Conservation (phyloP, 2,797 vertebrate species). For the Zonotrichia albicollis region DNA sequence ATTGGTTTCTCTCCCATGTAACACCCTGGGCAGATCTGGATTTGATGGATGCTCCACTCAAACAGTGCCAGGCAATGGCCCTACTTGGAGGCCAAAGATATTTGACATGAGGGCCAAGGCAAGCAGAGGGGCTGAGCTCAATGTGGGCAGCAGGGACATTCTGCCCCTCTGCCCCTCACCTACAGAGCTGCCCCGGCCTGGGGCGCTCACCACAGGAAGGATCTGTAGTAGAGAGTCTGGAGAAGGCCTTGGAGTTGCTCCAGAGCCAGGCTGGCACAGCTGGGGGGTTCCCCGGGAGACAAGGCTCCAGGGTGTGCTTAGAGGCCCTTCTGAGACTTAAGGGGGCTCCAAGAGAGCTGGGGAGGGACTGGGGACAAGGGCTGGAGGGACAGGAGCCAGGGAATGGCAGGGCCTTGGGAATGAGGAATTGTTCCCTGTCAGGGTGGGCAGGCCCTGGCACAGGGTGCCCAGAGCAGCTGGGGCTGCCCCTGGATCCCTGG, state of each 20-base stretch:
- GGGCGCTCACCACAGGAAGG: accelerated
- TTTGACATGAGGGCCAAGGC: neutral
- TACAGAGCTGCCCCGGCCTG: neutral
- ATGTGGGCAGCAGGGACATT: neutral
- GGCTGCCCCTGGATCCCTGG: too few species aligned
- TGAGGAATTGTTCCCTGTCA: too few species aligned
- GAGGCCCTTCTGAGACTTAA: neutral
- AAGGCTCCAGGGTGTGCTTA: too few species aligned
- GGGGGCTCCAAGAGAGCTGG: neutral
- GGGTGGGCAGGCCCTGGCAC: too few species aligned
- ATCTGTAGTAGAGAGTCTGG: neutral
- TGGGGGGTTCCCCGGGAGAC: neutral
- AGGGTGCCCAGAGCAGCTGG: too few species aligned
- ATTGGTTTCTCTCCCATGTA: accelerated
- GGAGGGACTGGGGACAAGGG: too few species aligned
- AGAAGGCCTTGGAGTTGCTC: accelerated
- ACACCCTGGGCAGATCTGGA: neutral
- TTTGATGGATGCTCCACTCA: neutral
- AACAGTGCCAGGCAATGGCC: neutral
- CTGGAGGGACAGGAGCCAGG: too few species aligned
- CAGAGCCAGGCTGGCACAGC: neutral
- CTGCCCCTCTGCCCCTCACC: neutral
- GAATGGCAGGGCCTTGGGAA: too few species aligned
- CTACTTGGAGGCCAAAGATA: neutral
- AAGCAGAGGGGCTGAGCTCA: neutral